These are phyloP conservation scores for Coracias cyanogaster DNA, from an alignment of 2,797 vertebrate genomes.

Conservation along the genomic window DNA sequence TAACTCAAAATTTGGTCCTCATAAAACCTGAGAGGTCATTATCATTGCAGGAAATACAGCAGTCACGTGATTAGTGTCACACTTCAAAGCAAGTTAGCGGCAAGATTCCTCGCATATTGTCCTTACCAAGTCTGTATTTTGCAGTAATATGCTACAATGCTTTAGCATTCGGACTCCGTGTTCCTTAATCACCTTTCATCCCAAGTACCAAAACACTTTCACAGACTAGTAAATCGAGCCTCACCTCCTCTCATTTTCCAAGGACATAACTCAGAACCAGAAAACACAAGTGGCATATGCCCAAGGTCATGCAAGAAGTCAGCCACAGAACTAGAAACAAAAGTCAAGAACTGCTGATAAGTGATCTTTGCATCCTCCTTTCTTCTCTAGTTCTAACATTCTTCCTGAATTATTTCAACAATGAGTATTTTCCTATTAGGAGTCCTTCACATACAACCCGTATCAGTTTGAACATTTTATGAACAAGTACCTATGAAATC, in stretches of 20 bases:
- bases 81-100: not conserved
- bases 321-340: not conserved
- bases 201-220: not conserved
- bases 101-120: not conserved
- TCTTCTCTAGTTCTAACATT: not conserved
- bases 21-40: not conserved
- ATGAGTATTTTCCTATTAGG: not conserved
- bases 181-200: not conserved
- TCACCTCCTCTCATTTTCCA: not conserved
- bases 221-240: not conserved
- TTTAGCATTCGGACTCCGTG: not conserved
- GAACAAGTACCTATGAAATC: slow-evolving; percentile 90
- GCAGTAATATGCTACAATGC: not conserved
- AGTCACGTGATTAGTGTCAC: not conserved
- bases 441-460: accelerated
- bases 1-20: not conserved
- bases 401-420: not conserved
- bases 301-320: not conserved
- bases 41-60: not conserved
- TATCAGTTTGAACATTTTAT: not conserved
- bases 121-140: not conserved
- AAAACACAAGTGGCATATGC: not conserved
- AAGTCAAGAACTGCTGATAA: not conserved
- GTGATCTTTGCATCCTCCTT: not conserved
- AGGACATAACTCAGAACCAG: not conserved